Conservation (phyloP, 2,113 vertebrate genomes). For the Prionailurus viverrinus region DNA sequence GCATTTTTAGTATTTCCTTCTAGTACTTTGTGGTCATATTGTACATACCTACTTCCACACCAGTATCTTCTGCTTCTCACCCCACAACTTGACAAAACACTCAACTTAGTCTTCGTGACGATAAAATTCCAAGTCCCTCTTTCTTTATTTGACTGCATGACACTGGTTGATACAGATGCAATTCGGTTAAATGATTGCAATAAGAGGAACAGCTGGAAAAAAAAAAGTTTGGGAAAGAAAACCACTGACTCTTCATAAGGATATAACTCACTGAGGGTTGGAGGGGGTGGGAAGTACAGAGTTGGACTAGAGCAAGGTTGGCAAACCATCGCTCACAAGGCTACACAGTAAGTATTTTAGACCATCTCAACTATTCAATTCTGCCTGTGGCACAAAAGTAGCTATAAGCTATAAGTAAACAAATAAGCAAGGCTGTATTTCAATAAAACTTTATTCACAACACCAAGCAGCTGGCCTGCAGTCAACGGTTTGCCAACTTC, state of each 20-base stretch:
- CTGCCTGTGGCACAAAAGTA: neutral
- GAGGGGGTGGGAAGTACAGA: neutral
- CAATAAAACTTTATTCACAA: neutral
- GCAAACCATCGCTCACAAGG: neutral
- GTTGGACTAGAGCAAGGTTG: neutral
- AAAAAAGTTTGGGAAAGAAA: neutral
- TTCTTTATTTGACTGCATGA: neutral
- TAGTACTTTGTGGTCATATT: neutral
- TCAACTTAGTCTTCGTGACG: neutral
- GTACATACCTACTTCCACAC: neutral
- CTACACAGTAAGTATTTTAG: neutral
- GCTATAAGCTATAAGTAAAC: neutral
- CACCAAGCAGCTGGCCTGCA: neutral
- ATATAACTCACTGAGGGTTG: neutral
- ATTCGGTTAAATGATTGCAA: neutral
- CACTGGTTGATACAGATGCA: neutral
- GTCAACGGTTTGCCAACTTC: neutral
- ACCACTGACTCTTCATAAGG: neutral
- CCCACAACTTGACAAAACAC: neutral
- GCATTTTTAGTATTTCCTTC: neutral
- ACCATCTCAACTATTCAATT: neutral
- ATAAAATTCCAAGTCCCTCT: neutral
- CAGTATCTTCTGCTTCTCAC: neutral
- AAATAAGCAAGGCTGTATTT: neutral
- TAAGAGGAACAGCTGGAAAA: neutral